Evolutionary conservation across 2,888 invertebrate species (phyloP).

Genomic region (Seira ritae): DNA sequence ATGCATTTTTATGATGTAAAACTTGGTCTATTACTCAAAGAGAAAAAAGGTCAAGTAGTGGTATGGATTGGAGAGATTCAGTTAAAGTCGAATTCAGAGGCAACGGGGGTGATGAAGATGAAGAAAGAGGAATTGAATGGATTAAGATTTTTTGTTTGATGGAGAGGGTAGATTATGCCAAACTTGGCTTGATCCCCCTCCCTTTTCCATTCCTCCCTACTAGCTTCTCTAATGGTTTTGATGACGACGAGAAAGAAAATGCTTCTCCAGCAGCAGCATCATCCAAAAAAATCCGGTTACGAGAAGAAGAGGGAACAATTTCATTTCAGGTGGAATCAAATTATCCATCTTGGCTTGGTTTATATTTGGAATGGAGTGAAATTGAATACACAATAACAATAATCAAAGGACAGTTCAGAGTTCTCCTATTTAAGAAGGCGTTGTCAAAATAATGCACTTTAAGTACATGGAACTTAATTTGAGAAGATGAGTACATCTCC

Average conservation of each 20-base stretch:
- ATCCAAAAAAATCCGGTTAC: not conserved
- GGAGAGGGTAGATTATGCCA: constrained; percentile 54
- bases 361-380: too few relatives aligned
- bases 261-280: constrained; percentile 47
- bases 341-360: too few relatives aligned
- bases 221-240: constrained; percentile 25
- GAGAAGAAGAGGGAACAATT: not conserved
- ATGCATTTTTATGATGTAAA: constrained; percentile 31
- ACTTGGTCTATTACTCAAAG: constrained; percentile 23
- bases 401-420: too few relatives aligned
- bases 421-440: too few relatives aligned
- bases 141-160: constrained; percentile 45
- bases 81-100: constrained; percentile 33
- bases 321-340: too few relatives aligned
- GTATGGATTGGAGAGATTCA: not conserved
- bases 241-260: not conserved
- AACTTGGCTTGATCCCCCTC: constrained; percentile 52
- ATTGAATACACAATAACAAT: too few relatives aligned
- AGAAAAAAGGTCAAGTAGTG: constrained; percentile 23
- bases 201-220: constrained; percentile 27
- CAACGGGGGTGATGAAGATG: constrained; percentile 40
- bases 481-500: too few relatives aligned
- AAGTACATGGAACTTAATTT: too few relatives aligned
- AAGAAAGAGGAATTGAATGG: constrained; percentile 47
- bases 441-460: too few relatives aligned